Base-by-base conservation (phyloP, 2,888 invertebrate genomes). In the Chrysolina haemoptera region DNA sequence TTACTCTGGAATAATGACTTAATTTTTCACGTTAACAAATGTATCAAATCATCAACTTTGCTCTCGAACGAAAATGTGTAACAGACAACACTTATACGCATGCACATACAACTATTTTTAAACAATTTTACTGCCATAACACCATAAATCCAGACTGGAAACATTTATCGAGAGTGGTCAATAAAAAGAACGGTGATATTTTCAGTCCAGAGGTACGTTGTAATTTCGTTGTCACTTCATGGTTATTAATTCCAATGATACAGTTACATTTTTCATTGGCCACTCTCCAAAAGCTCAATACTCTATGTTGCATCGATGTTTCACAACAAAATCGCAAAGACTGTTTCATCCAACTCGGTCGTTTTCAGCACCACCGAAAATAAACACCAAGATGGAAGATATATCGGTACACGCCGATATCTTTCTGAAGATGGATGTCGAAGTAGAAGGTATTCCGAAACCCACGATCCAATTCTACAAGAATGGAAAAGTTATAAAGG, bases 401-500 rank as follows among this genome's bases (percentile, higher is more conserved):
- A 90, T 94, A 73, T 91, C 91, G 0, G 94, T 94, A 62, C 90
- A 91, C 82, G 92, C 92, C 62, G 94, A 94, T 0, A 92, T 94
- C 74, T 92, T 92, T 12, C 91, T 96, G 63, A 93, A 92, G 67
- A 93, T 98, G 87, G 93, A 93, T 11, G 91, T 96, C 0, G 94
- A 96, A 85, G 91, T 98, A 50, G 95, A 96, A 82, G 97, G 95
- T 53, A 92, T 93, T 1, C 97, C 97, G 0, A 90, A 92, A 10
- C 96, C 98, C 0, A 93, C 93, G 18, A 91, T 97, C 11, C 92
- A 92, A 73, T 95, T 97, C 91, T 96, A 94, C 89, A 97, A 96
- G 84, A 96, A 97, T 82, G 97, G 97, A 20, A 93, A 94, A 75
- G 91, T 93, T 81, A 90, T 98, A 71, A 91, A 92, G 78, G 91